Evolutionary conservation across 2,113 vertebrate genomes (phyloP).

Genomic region (Seriola rivoliana): DNA sequence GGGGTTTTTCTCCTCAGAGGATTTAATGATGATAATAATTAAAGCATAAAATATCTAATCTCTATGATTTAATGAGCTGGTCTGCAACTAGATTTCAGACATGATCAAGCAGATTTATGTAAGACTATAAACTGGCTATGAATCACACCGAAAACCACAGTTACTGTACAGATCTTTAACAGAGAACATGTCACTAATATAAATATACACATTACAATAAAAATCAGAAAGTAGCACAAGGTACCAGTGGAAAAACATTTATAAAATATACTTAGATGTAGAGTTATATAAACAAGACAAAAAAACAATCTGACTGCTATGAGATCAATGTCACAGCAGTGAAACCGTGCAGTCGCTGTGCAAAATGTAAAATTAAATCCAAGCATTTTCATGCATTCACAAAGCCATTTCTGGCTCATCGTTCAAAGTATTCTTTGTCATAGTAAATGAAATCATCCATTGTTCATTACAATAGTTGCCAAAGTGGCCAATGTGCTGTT

Average conservation of each 20-base stretch:
- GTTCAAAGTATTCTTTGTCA: background rate
- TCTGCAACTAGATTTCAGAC: no score
- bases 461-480: conserved; percentile 74
- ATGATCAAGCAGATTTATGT: no score
- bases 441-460: background rate
- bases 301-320: no score
- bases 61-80: background rate
- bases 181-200: background rate
- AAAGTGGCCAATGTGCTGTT: conserved; percentile 83
- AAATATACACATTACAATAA: background rate
- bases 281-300: no score
- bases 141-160: no score
- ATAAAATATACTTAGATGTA: background rate
- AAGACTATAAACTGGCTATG: no score
- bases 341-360: no score
- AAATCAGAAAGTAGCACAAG: background rate
- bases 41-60: background rate
- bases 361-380: background rate
- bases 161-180: background rate
- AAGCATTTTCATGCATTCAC: no score
- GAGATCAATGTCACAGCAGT: no score
- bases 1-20: background rate
- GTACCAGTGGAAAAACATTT: no score
- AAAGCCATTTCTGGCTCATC: background rate
- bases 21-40: background rate